Percentiles rank a stretch among this genome's conserved stretches.
phyloP scores from a whole-genome alignment of 23 tunicate genomes.

The Trididemnum clinides region DNA sequence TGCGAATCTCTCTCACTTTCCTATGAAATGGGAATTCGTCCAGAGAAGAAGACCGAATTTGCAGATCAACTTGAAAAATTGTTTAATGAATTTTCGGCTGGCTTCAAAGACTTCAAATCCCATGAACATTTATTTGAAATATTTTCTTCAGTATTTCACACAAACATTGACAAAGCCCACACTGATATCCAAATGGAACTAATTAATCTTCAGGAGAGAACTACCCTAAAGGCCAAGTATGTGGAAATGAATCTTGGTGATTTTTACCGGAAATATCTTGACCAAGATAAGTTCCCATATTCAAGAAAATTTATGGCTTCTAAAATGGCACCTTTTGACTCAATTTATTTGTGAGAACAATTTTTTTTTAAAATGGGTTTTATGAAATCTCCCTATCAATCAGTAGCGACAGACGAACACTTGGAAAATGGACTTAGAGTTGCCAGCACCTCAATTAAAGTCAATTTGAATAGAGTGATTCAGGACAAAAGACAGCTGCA shows the following conservation, averaged over 20 bases:
- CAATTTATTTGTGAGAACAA: constrained; percentile 48
- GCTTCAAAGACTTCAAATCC: constrained; percentile 59
- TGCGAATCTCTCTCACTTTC: constrained; percentile 33
- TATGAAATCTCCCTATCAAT: constrained; percentile 34
- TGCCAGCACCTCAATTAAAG: constrained; percentile 48
- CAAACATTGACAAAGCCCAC: constrained; percentile 40
- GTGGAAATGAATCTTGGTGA: constrained; percentile 64
- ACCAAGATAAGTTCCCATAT: constrained; percentile 52
- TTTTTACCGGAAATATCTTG: constrained; percentile 60
- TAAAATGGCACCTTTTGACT: constrained; percentile 50
- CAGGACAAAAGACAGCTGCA: constrained; percentile 31
- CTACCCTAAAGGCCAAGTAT: constrained; percentile 36
- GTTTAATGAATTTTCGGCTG: constrained; percentile 36
- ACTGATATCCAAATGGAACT: constrained; percentile 46
- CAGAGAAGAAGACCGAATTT: constrained; percentile 40
- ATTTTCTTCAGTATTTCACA: constrained; percentile 44
- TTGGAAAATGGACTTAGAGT: constrained; percentile 62
- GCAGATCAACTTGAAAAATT: constrained; percentile 51
- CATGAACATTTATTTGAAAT: constrained; percentile 61
- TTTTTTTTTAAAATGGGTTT: constrained; percentile 56
- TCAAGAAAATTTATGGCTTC: constrained; percentile 54
- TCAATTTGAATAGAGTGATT: constrained; percentile 13
- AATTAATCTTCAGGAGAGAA: constrained; percentile 41
- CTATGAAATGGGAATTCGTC: constrained; percentile 18
- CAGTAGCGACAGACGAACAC: constrained; percentile 48